A percentile compares a stretch with the other conserved stretches of the same genome.
Evolutionary conservation across 2,888 invertebrate genomes (phyloP).

Genomic region (Aporophyla lueneburgensis): DNA sequence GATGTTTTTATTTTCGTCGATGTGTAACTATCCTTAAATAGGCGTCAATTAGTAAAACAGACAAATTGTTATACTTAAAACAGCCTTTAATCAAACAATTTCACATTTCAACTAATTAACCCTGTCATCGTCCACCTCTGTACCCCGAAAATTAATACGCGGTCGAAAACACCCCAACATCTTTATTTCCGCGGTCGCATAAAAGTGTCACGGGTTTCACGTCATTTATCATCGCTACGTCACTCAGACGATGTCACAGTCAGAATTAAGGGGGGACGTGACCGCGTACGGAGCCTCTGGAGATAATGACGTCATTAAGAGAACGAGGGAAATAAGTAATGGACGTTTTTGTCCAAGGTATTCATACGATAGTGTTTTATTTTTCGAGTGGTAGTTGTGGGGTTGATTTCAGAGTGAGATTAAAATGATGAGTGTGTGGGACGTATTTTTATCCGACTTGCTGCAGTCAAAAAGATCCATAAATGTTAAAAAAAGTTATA

Average conservation of each 20-base stretch:
- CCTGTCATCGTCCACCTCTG: constrained; percentile 7
- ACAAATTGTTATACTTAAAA: neutral
- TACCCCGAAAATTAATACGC: constrained; percentile 55
- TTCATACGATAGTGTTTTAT: constrained; percentile 74
- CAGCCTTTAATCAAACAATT: neutral
- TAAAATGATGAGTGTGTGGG: neutral
- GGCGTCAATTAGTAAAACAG: neutral
- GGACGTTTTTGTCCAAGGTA: constrained; percentile 80
- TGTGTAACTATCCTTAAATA: neutral
- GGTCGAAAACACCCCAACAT: constrained; percentile 57
- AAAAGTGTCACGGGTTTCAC: constrained; percentile 66
- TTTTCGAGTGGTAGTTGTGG: constrained; percentile 53
- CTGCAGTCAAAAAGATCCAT: neutral
- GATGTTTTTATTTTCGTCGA: constrained; percentile 1
- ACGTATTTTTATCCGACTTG: neutral
- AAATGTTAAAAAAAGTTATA: too few relatives aligned
- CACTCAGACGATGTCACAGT: constrained; percentile 75
- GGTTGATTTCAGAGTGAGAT: constrained; percentile 51
- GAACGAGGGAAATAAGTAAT: constrained; percentile 82
- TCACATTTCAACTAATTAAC: constrained; percentile 38
- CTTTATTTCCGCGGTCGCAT: constrained; percentile 67
- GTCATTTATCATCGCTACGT: constrained; percentile 80
- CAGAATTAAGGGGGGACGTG: constrained; percentile 82
- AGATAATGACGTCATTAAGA: constrained; percentile 89
- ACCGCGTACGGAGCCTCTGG: constrained; percentile 77